Evolutionary conservation across 2,113 vertebrate species (phyloP).

Genomic region (Lates calcarifer): DNA sequence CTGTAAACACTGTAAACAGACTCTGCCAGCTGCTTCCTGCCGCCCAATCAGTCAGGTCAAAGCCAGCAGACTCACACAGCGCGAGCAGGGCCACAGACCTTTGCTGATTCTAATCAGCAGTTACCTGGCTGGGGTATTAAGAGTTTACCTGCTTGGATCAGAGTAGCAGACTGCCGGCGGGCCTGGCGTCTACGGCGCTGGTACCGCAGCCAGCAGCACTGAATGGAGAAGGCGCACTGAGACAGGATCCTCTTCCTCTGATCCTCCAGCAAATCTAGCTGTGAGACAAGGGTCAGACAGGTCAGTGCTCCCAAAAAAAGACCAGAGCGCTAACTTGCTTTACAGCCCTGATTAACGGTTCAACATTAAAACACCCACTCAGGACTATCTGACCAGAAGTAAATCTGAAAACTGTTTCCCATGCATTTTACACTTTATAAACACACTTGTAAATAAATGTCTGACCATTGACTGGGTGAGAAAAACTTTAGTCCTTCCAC

Average conservation of each 20-base stretch:
- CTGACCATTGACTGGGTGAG: constrained; percentile 90
- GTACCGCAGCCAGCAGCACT: constrained; percentile 90
- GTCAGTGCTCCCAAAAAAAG: constrained; percentile 20
- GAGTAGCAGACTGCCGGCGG: constrained; percentile 81
- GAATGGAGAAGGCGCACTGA: constrained; percentile 88
- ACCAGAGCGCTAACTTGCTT: neutral
- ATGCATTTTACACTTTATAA: neutral
- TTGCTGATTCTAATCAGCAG: neutral
- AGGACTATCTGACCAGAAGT: neutral
- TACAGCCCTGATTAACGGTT: neutral
- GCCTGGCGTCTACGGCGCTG: constrained; percentile 72
- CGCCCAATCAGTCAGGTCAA: constrained; percentile 44
- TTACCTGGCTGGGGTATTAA: neutral
- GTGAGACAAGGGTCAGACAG: constrained; percentile 27
- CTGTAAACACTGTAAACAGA: constrained; percentile 35
- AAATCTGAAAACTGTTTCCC: neutral
- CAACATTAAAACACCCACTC: neutral
- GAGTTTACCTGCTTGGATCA: constrained; percentile 93
- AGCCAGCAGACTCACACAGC: constrained; percentile 9
- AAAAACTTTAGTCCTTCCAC: constrained; percentile 95
- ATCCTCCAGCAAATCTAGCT: constrained; percentile 92
- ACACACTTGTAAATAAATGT: neutral
- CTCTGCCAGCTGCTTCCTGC: constrained; percentile 36
- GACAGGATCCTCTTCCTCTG: constrained; percentile 84
- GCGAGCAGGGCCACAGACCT: constrained; percentile 11